Evolutionary conservation across 1,140 invertebrate genomes (phyloP), one percentile per base, ranked within the genome.

Genomic region (Myzus persicae): DNA sequence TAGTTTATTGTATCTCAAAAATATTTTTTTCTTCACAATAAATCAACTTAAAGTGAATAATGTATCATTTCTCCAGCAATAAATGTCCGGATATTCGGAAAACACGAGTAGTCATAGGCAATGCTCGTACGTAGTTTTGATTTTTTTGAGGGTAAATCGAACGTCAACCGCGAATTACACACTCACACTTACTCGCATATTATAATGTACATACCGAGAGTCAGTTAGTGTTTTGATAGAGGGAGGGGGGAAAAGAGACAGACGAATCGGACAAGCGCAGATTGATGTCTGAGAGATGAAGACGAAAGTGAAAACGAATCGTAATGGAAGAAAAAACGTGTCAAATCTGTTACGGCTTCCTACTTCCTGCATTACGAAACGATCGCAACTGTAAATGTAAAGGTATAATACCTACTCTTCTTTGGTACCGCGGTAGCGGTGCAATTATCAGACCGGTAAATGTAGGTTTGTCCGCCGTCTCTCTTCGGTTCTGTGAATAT

Each of bases 281-380:
- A 92, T 82, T 48, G 90, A 92, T 82, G 90, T 92, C 44, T 51
- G 91, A 81, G 44, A 48, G 9, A 31, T n/a, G 51, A 67, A 59
- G 89, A 93, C 44, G 91, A 93, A 93, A 93, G 91, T 93, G 91
- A 93, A 93, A 93, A 93, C 91, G 48, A 93, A 93, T 93, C 40
- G 81, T 40, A 51, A 40, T 93, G 91, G 91, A 85, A 85, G 44
- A 81, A 40, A 85, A 18, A 93, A 93, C 91, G 81, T 42, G 91
- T 93, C 91, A 93, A 85, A 93, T 93, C 81, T 82, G 91, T 93
- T 48, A 82, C 91, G 81, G 24, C 90, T 93, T 93, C 91, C 91
- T 93, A 93, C 91, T 93, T 93, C 91, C 91, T 54, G 91, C 46
- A 93, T 93, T 93, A 93, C 91, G 91, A 92, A 92, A 93, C 90